Evolutionary conservation across 2,797 vertebrate species (phyloP).

Genomic region (Alfaro cultratus): DNA sequence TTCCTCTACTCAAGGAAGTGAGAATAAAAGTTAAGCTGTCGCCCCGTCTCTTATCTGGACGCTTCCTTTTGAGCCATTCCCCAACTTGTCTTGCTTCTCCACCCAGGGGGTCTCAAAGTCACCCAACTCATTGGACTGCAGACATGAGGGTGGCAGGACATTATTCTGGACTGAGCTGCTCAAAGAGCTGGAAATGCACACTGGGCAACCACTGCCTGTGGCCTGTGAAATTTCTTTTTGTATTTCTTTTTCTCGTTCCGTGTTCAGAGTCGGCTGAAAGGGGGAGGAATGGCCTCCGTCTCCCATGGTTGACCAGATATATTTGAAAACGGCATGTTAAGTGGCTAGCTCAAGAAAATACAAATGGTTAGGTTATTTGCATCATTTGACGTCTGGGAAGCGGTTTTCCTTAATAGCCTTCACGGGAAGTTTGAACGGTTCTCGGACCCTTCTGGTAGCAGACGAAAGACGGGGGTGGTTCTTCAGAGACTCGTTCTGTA

Average conservation of each 20-base stretch:
- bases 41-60: constrained; percentile 36
- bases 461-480: constrained; percentile 5
- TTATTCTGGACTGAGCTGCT: constrained; percentile 64
- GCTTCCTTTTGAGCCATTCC: constrained; percentile 52
- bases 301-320: constrained; percentile 39
- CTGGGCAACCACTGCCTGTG: constrained; percentile 68
- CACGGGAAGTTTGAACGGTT: constrained; percentile 37
- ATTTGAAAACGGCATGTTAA: constrained; percentile 71
- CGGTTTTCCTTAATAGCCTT: constrained; percentile 42
- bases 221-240: constrained; percentile 64
- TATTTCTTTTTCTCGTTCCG: constrained; percentile 39
- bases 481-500: constrained; percentile 26
- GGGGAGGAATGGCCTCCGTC: constrained; percentile 29
- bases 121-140: constrained; percentile 52
- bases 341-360: constrained; percentile 71
- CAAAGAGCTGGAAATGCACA: constrained; percentile 65
- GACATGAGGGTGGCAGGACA: constrained; percentile 39
- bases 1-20: constrained; percentile 38
- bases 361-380: constrained; percentile 56
- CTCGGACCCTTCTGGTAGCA: constrained; percentile 43
- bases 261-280: constrained; percentile 51
- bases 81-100: constrained; percentile 11
- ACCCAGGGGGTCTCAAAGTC: constrained; percentile 40
- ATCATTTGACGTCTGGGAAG: constrained; percentile 43
- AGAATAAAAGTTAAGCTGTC: constrained; percentile 27